These are phyloP conservation scores for Tetramorium parvispinum DNA, from an alignment of 1,140 invertebrate species.

Conservation along the genomic window DNA sequence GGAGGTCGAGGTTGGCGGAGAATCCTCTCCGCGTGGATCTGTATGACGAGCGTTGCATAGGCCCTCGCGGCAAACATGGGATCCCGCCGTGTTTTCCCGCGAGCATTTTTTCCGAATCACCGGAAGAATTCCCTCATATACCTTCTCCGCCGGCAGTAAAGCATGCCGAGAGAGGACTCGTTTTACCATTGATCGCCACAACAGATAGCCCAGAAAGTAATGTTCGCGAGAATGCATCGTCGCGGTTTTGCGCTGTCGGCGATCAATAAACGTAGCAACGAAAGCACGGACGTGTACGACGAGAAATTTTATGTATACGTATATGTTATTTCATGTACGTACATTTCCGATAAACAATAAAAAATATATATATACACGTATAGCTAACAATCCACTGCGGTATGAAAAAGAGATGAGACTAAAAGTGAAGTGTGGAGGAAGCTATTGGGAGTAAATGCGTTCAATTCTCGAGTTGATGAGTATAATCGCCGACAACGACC, in stretches of 20 bases:
- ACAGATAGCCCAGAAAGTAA: conserved; percentile 43
- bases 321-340: background rate
- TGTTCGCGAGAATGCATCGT: conserved; percentile 27
- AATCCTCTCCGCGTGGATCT: background rate
- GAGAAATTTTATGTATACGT: background rate
- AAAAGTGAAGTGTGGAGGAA: background rate
- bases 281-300: background rate
- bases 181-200: conserved; percentile 42
- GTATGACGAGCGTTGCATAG: background rate
- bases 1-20: conserved; percentile 19
- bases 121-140: background rate
- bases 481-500: conserved; percentile 11
- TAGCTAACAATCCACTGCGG: background rate
- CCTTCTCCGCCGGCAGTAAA: conserved; percentile 28
- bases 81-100: conserved; percentile 27
- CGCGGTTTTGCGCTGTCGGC: background rate
- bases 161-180: conserved; percentile 19
- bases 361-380: background rate
- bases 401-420: background rate
- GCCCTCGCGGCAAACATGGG: conserved; percentile 11
- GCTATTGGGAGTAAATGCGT: background rate
- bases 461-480: background rate
- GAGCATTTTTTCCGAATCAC: conserved; percentile 20
- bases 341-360: conserved; percentile 2
- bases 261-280: conserved; percentile 17